These are phyloP conservation scores for Cassiopea andromeda DNA, from an alignment of 30 jellyfish, hydroid and myxozoan genomes.

Conservation along the genomic window DNA sequence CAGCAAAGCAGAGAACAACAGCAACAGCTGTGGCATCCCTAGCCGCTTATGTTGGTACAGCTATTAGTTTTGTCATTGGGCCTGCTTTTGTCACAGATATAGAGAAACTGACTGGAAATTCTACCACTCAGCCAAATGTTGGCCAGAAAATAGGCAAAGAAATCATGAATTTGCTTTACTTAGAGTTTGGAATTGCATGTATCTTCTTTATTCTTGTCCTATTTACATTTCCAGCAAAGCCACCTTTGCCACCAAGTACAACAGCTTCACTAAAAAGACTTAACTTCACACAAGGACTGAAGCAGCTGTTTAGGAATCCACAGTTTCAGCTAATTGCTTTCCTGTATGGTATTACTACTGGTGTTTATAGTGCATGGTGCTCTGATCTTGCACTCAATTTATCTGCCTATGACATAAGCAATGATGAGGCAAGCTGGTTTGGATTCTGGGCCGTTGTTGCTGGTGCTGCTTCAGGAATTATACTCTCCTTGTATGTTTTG, in stretches of 20 bases:
- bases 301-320: conserved; percentile 72
- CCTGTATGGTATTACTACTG: conserved; percentile 96
- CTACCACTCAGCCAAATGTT: conserved; percentile 11
- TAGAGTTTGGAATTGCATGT: conserved; percentile 88
- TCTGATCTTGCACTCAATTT: conserved; percentile 96
- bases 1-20: conserved; percentile 95
- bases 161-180: conserved; percentile 83
- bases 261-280: conserved; percentile 94
- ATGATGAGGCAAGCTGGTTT: conserved; percentile 92
- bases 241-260: conserved; percentile 97
- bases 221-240: conserved; percentile 88
- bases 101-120: conserved; percentile 11
- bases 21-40: conserved; percentile 98
- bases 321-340: conserved; percentile 97
- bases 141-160: conserved; percentile 41
- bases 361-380: conserved; percentile 99
- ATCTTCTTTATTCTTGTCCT: conserved; percentile 71
- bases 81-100: conserved; percentile 86
- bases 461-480: conserved; percentile 96
- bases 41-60: conserved; percentile 95
- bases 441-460: conserved; percentile 99
- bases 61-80: conserved; percentile 95
- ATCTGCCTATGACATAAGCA: conserved; percentile 74
- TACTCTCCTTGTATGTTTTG: conserved; percentile 90
- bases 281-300: conserved; percentile 80